Evolutionary conservation across 2,113 vertebrate genomes (phyloP).

Genomic region (Sardina pilchardus): DNA sequence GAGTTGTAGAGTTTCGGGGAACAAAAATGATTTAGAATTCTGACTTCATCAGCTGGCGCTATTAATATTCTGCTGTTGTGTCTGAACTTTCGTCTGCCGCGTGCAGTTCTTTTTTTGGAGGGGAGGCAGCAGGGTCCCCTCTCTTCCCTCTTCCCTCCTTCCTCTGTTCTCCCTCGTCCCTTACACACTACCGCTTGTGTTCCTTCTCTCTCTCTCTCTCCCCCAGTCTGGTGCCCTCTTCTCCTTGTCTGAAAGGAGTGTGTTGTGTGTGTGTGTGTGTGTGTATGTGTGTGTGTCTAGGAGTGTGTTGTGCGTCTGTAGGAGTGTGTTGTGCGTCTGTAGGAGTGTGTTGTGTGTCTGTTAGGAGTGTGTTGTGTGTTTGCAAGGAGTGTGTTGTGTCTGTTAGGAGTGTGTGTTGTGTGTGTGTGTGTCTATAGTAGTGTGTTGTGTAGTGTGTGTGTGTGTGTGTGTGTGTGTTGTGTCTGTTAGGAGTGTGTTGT

Average conservation of each 20-base stretch:
- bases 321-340: no score
- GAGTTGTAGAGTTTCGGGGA: slow-evolving; percentile 22
- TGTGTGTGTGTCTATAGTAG: neutral
- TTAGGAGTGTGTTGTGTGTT: no score
- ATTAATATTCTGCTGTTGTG: slow-evolving; percentile 8
- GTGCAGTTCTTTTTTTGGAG: slow-evolving; percentile 15
- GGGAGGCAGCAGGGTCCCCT: neutral
- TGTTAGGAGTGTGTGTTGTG: neutral
- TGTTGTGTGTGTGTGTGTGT: no score
- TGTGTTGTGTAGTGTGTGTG: no score
- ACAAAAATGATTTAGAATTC: slow-evolving; percentile 31
- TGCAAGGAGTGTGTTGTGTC: no score
- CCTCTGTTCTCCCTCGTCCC: neutral
- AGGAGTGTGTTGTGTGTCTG: no score
- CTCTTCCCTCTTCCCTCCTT: neutral
- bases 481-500: no score
- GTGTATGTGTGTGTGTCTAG: neutral
- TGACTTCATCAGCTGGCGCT: slow-evolving; percentile 17
- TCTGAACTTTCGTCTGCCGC: slow-evolving; percentile 23
- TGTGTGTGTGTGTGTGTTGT: no score
- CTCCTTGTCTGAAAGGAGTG: no score
- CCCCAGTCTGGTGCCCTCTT: neutral
- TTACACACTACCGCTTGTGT: no score
- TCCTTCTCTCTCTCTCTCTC: neutral
- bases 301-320: neutral